A percentile compares a stretch with the other conserved stretches of the same genome.
Evolutionary conservation across 2,797 vertebrate genomes (phyloP).

Genomic region (Caiman crocodilus): DNA sequence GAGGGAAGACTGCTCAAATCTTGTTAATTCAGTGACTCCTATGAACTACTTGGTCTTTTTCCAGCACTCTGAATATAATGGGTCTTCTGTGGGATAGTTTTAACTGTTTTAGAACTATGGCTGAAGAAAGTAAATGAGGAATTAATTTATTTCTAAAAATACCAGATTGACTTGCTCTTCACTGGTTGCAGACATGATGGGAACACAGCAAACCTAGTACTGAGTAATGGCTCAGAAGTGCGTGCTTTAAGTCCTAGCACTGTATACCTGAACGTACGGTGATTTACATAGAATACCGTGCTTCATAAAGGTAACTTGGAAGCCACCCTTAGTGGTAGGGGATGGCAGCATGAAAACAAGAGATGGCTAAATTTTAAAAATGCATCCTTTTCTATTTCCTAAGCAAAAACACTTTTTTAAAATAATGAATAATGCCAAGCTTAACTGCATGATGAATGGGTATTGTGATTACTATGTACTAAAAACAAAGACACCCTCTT

Average conservation of each 20-base stretch:
- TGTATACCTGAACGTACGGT: too few species aligned
- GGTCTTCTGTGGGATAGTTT: not conserved
- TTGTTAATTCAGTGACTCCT: not conserved
- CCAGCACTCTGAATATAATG: not conserved
- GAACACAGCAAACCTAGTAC: too few species aligned
- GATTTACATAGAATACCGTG: too few species aligned
- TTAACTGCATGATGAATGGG: not conserved
- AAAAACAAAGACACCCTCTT: not conserved
- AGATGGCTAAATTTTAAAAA: not conserved
- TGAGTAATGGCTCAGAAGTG: too few species aligned
- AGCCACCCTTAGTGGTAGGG: not conserved
- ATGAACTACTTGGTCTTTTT: not conserved
- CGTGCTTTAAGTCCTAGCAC: too few species aligned
- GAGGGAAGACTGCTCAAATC: not conserved
- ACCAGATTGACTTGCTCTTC: too few species aligned
- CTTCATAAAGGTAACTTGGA: not conserved
- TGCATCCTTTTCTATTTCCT: not conserved
- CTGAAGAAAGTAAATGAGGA: not conserved
- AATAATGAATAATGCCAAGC: too few species aligned
- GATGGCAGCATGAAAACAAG: too few species aligned
- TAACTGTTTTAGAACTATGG: not conserved
- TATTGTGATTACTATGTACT: not conserved
- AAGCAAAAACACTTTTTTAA: too few species aligned
- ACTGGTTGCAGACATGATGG: too few species aligned
- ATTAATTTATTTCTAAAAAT: too few species aligned